Base-by-base conservation (phyloP, 2,888 invertebrate species). In the Noctua comes region DNA sequence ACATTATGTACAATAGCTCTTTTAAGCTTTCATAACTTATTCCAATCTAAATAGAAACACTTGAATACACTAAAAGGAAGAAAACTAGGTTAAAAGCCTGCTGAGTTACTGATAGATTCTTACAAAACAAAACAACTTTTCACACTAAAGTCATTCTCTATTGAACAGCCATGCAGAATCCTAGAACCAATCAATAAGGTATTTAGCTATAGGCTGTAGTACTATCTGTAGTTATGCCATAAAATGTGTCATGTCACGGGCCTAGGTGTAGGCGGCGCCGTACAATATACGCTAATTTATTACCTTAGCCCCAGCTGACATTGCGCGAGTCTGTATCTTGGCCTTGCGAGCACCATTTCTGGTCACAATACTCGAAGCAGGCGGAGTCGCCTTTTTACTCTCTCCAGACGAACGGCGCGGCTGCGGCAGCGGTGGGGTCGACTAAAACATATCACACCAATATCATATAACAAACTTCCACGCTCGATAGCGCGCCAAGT, bases 251-350 rank as follows among this genome's bases (percentile, higher is more conserved):
- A 82, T 64, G 70, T 77, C 73, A 80, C 62, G 72, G 77, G 65
- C 62, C 48, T 77, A 21, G 43, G 78, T 79, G 90, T 90, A 82
- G 88, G 89, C 77, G 86, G 68, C 40, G 59, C 24, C 70, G 64
- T 36, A 68, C 71, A 70, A 70, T 27, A 76, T 78, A 75, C 43
- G 46, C 21, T 54, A 65, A 82, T 81, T 73, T 75, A 84, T 80
- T 84, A 77, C 97, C 92, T 97, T 97, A 76, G 93, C 94, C 68
- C 94, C 94, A 54, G 96, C 97, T 43, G 97, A 95, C 97, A 97
- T 97, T 59, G 97, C 97, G 72, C 97, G 96, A 54, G 97, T 97
- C 92, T 97, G 97, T 73, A 97, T 97, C 94, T 97, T 97, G 76
- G 97, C 97, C 92, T 97, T 97, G 86, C 97, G 97, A 77, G 97